Percentiles rank a stretch among this genome's conserved stretches.
Conservation (phyloP, 2,113 vertebrate species). For the Tyrannus savana region DNA sequence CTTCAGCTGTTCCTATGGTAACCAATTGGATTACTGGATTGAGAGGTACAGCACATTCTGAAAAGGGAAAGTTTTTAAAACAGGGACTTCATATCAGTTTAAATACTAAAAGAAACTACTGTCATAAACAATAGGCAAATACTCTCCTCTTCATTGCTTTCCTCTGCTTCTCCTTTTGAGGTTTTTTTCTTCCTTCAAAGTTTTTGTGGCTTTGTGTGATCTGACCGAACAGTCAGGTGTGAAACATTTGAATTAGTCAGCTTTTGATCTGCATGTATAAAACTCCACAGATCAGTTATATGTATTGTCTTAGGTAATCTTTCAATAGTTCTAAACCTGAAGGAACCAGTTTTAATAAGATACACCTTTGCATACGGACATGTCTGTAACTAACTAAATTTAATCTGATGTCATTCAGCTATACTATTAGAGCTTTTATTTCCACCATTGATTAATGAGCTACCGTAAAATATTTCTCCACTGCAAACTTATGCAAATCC, state of each 20-base stretch:
- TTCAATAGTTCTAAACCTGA: not conserved
- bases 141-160: not conserved
- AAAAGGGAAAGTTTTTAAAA: not conserved
- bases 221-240: not conserved
- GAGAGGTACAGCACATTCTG: not conserved
- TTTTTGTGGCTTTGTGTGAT: not conserved
- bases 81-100: not conserved
- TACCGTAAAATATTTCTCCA: conserved; percentile 15
- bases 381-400: not conserved
- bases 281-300: not conserved
- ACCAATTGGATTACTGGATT: not conserved
- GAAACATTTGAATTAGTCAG: not conserved
- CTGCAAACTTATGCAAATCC: conserved; percentile 55
- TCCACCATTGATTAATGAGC: conserved; percentile 13
- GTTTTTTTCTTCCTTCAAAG: not conserved
- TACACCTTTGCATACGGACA: not conserved
- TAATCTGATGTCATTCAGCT: conserved; percentile 25
- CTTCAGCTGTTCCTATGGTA: conserved; percentile 16
- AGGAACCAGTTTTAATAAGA: not conserved
- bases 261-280: not conserved
- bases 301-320: not conserved
- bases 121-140: not conserved
- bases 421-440: not conserved
- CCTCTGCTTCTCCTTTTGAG: not conserved
- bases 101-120: not conserved